Evolutionary conservation across 2,888 invertebrate genomes (phyloP), one percentile per base, ranked within the genome.

Genomic region (Agrotis puta): DNA sequence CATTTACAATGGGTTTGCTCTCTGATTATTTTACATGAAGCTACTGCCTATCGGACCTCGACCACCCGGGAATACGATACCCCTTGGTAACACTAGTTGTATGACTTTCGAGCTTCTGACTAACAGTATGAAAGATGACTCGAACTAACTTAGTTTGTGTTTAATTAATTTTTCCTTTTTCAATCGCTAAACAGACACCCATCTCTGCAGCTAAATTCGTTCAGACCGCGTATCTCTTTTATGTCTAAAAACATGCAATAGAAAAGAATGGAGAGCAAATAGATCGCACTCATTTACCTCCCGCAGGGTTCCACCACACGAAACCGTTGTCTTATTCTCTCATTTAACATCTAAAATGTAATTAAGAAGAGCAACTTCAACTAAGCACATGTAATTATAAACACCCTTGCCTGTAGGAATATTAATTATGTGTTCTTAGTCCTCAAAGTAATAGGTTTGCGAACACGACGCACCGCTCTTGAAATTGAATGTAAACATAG

Each of bases 401-500:
- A 71, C 67, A 72, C 69, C 65, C 62, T 70, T 66, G 54, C 48
- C 65, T 61, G 39, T 64, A 74, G 73, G 69, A 70, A 81, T 72
- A 82, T 81, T 78, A 84, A 79, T 81, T 65, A 59, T 71, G 71
- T 78, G 58, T 79, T 65, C 70, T 78, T 81, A 74, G 72, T 73
- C 70, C 61, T 74, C 53, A 79, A 75, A 78, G 65, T 83, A 78
- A 74, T 71, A 71, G 66, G 67, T 59, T 70, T 74, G 78, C 78
- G 56, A 74, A 59, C 45, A 67, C 64, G 59, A 65, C 64, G 65
- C 63, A 74, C 65, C 73, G 65, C 61, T 69, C 66, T 67, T 71
- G 64, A 81, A 82, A 84, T 84, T 84, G 72, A 82, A 84, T 74
- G 78, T 81, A 78, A 82, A 79, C 69, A 82, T 53, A 71, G 62